Conservation (phyloP, 2,888 invertebrate genomes). For the Galerucella calmariensis region DNA sequence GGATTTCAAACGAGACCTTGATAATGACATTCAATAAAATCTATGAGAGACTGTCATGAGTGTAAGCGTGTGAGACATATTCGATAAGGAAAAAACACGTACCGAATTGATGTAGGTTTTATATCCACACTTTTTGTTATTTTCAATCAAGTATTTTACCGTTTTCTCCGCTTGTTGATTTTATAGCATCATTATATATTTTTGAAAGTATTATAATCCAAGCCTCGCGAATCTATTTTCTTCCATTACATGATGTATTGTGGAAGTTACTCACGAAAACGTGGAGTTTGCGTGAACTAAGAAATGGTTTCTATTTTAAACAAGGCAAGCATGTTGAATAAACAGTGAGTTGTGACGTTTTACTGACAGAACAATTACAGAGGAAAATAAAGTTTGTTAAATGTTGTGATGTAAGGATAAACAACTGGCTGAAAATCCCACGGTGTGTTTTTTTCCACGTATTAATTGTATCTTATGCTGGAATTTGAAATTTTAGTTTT, state of each 20-base stretch:
- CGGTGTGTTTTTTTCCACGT: too few relatives aligned
- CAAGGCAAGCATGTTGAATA: slow-evolving; percentile 15
- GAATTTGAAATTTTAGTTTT: background rate
- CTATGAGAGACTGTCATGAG: too few relatives aligned
- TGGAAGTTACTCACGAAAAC: background rate
- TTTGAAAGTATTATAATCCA: background rate
- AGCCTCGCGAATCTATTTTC: background rate
- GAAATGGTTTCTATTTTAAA: slow-evolving; percentile 18
- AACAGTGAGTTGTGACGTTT: slow-evolving; percentile 23
- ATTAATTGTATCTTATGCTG: background rate
- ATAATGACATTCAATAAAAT: too few relatives aligned
- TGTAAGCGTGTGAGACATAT: too few relatives aligned
- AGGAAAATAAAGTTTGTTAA: slow-evolving; percentile 17
- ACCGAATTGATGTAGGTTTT: too few relatives aligned
- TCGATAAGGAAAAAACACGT: too few relatives aligned
- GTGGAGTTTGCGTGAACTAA: slow-evolving; percentile 18
- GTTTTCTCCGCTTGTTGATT: too few relatives aligned
- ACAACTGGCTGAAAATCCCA: background rate
- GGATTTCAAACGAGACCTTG: too few relatives aligned
- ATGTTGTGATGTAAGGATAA: background rate
- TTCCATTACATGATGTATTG: background rate
- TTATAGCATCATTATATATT: background rate
- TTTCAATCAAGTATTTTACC: too few relatives aligned
- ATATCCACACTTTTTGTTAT: too few relatives aligned
- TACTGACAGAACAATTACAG: slow-evolving; percentile 28